Evolutionary conservation across 2,888 invertebrate genomes (phyloP).

Genomic region (Synergus umbraculus): DNA sequence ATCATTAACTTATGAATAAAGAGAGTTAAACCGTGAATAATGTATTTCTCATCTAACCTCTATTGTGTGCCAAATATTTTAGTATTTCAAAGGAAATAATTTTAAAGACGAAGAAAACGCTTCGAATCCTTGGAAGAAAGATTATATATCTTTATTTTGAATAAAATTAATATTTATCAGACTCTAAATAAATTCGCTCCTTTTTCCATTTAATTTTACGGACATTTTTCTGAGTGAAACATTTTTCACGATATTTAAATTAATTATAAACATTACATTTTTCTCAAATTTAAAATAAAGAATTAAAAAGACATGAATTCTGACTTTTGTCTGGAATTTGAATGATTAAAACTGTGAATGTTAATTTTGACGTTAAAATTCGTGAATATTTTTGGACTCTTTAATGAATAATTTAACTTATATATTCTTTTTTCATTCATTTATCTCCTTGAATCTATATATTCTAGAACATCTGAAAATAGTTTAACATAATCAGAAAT

Average conservation of each 20-base stretch:
- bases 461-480: too few species aligned
- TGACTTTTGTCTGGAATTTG: too few species aligned
- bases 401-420: too few species aligned
- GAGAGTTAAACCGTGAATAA: not conserved
- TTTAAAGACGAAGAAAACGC: constrained; percentile 8
- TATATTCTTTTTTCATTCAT: too few species aligned
- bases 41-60: constrained; percentile 16
- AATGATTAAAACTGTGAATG: too few species aligned
- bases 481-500: not conserved
- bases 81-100: not conserved
- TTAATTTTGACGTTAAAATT: too few species aligned
- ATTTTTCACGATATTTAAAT: not conserved
- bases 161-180: not conserved
- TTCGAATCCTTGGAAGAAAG: not conserved
- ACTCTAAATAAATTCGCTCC: not conserved
- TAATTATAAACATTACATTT: not conserved
- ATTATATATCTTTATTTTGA: not conserved
- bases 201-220: not conserved
- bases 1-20: constrained; percentile 1
- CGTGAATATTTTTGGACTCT: too few species aligned
- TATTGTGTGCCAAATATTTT: constrained; percentile 35
- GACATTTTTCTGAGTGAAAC: too few species aligned
- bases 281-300: too few species aligned
- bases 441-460: too few species aligned
- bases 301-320: too few species aligned